phyloP scores from a whole-genome alignment of 1,140 invertebrate species.

The Atopsyche davidsoni region DNA sequence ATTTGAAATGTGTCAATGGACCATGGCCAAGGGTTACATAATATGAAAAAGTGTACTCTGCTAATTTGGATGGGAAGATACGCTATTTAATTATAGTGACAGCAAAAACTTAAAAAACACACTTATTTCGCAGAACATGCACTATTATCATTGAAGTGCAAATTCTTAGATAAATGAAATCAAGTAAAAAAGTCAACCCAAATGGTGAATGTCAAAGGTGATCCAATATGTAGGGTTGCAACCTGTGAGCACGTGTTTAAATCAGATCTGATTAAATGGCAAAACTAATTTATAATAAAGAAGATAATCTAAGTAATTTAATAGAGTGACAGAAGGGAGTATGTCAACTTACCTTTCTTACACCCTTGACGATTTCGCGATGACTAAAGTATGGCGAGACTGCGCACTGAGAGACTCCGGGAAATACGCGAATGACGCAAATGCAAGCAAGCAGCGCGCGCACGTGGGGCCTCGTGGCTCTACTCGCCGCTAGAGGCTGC shows the following conservation, averaged over 20 bases:
- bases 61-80: too few relatives aligned
- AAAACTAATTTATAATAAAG: not conserved
- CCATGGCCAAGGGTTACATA: slow-evolving; percentile 13
- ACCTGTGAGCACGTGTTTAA: not conserved
- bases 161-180: not conserved
- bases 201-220: not conserved
- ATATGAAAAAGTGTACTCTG: not conserved
- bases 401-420: not conserved
- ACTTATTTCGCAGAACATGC: too few relatives aligned
- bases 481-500: slow-evolving; percentile 7
- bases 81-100: too few relatives aligned
- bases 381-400: slow-evolving; percentile 6
- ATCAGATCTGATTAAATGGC: not conserved
- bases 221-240: too few relatives aligned
- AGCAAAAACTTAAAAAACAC: too few relatives aligned
- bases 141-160: not conserved
- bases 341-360: slow-evolving; percentile 6
- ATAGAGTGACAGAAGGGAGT: not conserved
- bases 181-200: not conserved
- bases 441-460: slow-evolving; percentile 9
- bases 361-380: slow-evolving; percentile 5
- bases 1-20: slow-evolving; percentile 9
- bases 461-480: slow-evolving; percentile 12
- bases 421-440: not conserved
- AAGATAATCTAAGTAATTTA: not conserved